Conservation (phyloP, 2,113 vertebrate species). For the Vombatus ursinus region DNA sequence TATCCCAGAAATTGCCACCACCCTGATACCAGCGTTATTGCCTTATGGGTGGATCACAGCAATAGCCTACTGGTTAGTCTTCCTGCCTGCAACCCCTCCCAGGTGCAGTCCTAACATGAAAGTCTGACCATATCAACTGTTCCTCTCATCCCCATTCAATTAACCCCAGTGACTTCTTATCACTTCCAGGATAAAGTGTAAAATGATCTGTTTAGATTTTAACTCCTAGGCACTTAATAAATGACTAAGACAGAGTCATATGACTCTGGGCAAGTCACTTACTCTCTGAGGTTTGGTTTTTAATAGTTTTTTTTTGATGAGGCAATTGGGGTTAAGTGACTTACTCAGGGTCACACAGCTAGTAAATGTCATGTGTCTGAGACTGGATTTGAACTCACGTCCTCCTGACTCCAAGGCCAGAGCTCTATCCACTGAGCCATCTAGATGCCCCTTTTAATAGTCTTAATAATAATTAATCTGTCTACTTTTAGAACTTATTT, state of each 20-base stretch:
- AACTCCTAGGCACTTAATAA: neutral
- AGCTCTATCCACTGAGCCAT: too few species aligned
- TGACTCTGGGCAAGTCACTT: neutral
- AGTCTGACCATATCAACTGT: neutral
- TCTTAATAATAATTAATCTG: neutral
- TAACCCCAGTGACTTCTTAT: neutral
- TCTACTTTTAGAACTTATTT: neutral
- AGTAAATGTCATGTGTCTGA: too few species aligned
- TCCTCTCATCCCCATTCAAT: neutral
- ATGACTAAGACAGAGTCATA: neutral
- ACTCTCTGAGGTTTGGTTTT: neutral
- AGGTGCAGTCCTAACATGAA: neutral
- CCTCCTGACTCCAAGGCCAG: too few species aligned
- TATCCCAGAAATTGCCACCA: neutral
- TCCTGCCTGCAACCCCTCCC: neutral
- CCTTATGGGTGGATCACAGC: neutral
- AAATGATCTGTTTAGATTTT: neutral
- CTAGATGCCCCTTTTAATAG: too few species aligned
- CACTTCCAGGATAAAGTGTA: neutral
- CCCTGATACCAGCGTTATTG: neutral
- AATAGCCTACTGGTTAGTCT: neutral
- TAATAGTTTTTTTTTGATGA: neutral
- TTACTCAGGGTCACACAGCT: too few species aligned
- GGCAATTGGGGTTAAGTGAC: too few species aligned
- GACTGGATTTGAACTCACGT: too few species aligned